Conservation (phyloP, 2,888 invertebrate species). For the Baccha elongata region DNA sequence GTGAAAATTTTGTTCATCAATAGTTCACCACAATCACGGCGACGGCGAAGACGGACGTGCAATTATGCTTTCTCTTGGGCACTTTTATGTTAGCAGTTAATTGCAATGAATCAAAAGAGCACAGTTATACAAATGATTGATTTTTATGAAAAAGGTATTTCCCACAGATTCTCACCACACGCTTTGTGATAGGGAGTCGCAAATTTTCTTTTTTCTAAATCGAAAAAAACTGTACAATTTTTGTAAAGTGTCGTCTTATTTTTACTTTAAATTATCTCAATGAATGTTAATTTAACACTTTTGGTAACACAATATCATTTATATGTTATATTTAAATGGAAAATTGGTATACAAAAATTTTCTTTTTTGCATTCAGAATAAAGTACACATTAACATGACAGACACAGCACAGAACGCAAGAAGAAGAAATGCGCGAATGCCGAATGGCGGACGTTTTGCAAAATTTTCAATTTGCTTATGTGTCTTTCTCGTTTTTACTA, state of each 20-base stretch:
- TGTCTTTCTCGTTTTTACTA: constrained; percentile 36
- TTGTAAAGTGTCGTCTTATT: neutral
- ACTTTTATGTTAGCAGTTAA: constrained; percentile 48
- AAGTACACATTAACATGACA: constrained; percentile 46
- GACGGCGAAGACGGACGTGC: constrained; percentile 7
- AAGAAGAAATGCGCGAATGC: constrained; percentile 60
- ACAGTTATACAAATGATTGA: constrained; percentile 10
- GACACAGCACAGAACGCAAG: constrained; percentile 12
- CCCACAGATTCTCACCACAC: constrained; percentile 67
- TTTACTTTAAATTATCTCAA: neutral
- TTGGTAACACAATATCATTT: neutral
- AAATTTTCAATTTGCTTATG: constrained; percentile 22
- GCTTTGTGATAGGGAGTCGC: constrained; percentile 42
- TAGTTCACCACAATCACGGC: constrained; percentile 63
- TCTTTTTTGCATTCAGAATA: constrained; percentile 28
- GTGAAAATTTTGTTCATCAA: constrained; percentile 47
- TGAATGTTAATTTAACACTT: neutral
- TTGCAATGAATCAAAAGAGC: constrained; percentile 30
- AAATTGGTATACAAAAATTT: constrained; percentile 15
- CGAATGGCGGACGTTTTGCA: constrained; percentile 61
- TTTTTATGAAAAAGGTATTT: constrained; percentile 24
- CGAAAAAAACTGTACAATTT: constrained; percentile 20
- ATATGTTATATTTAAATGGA: neutral
- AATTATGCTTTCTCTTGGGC: constrained; percentile 33
- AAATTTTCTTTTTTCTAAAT: constrained; percentile 22